These are phyloP conservation scores for Rhinichthys osculus DNA, from an alignment of 2,797 vertebrate genomes.

Conservation along the genomic window DNA sequence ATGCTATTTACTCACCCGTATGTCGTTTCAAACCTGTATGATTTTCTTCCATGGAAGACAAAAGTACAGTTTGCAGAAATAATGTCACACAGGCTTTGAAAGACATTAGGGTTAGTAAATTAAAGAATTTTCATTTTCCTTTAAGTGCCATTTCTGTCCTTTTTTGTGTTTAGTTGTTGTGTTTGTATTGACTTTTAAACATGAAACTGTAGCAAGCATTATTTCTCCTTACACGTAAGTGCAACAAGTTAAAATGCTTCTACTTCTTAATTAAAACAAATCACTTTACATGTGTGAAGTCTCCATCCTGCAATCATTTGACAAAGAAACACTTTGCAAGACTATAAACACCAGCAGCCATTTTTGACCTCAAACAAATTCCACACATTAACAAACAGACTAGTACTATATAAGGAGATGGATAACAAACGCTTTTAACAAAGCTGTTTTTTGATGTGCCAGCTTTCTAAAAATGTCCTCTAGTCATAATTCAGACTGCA, in stretches of 20 bases:
- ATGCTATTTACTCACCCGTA: neutral
- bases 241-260: conserved; percentile 35
- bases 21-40: neutral
- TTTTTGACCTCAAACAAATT: conserved; percentile 45
- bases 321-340: conserved; percentile 43
- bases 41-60: no score
- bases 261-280: conserved; percentile 28
- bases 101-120: neutral
- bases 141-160: conserved; percentile 1
- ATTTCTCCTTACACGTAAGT: conserved; percentile 13
- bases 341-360: conserved; percentile 39
- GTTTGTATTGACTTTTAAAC: conserved; percentile 32
- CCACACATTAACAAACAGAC: conserved; percentile 57
- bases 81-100: neutral
- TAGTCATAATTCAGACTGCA: conserved; percentile 43
- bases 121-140: neutral
- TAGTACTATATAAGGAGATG: conserved; percentile 53
- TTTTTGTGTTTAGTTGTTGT: conserved; percentile 24
- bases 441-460: conserved; percentile 58
- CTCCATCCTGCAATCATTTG: neutral
- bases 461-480: conserved; percentile 58
- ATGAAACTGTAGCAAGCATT: conserved; percentile 35
- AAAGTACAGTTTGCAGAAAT: neutral
- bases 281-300: neutral
- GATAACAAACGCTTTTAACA: conserved; percentile 55